Base-by-base conservation (phyloP, 2,113 vertebrate species). In the Alligator sinensis region DNA sequence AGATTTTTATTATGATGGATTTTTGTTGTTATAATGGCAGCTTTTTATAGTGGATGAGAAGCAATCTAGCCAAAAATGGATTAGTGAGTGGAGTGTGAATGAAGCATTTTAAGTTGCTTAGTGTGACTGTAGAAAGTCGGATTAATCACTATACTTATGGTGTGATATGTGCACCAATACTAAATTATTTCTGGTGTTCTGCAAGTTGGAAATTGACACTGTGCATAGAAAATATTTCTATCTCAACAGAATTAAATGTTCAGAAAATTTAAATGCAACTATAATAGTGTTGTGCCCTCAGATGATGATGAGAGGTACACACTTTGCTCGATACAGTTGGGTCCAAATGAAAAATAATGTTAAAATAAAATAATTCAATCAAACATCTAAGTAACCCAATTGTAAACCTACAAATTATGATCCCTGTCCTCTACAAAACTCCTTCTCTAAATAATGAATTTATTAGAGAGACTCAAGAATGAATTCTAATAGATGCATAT, bases 391-490 rank as follows among this genome's bases (percentile, higher is more conserved):
- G 18, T 84, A 30, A 60, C 17, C 88, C 11, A 1, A 3, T 64
- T 61, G 17, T 34, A 54, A 1, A n/a, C 8, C 5, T 60, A 14
- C 75, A 76, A 30, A 3, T 9, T n/a, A 22, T 14, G 64, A 19
- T 0, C 8, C 4, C 1, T 95, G 75, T 61, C 10, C 87, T 57
- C 4, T 55, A 16, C 6, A 82, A 27, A 0, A 1, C 0, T 47
- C 59, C 4, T 1, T 30, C 84, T 79, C 17, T n/a, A 68, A 66
- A 66, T 16, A 15, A n/a, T 66, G 25, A 25, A 62, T 62, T 62
- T 25, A 62, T 66, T 9, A 8, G 64, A 66, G n/a, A n/a, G 28
- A 66, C n/a, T 66, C 15, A n/a, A 66, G 63, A 6, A n/a, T 66
- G 28, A 13, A 28, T 9, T 66, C 28, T 66, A 66, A n/a, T 66